Evolutionary conservation across 2,888 invertebrate species (phyloP).

Genomic region (Trichopria drosophilae): DNA sequence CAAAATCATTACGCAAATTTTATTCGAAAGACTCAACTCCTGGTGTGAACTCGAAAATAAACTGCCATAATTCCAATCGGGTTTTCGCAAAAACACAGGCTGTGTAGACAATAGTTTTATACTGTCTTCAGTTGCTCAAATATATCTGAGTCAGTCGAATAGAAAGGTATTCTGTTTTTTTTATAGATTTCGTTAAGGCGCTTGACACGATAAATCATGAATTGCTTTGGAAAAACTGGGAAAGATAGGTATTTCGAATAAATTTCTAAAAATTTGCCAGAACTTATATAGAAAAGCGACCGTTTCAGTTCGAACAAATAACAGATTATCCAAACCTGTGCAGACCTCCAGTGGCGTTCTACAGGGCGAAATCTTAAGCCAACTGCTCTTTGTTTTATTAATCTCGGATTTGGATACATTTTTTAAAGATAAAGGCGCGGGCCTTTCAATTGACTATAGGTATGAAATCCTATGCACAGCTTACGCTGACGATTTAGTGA

Average conservation of each 20-base stretch:
- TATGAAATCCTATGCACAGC: background rate
- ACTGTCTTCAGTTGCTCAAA: too few relatives aligned
- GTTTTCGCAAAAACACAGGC: too few relatives aligned
- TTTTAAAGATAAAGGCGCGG: background rate
- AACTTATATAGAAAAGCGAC: background rate
- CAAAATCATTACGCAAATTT: background rate
- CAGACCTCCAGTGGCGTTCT: background rate
- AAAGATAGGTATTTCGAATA: background rate
- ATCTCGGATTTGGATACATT: background rate
- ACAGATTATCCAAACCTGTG: background rate
- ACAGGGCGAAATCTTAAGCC: background rate
- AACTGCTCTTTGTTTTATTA: background rate
- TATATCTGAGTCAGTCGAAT: background rate
- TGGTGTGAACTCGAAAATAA: too few relatives aligned
- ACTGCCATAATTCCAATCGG: too few relatives aligned
- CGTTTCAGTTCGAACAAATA: background rate
- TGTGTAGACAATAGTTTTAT: too few relatives aligned
- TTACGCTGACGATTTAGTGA: background rate
- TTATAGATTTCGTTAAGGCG: background rate
- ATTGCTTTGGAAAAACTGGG: background rate
- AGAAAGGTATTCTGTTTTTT: background rate
- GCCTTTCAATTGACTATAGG: background rate
- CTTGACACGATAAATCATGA: background rate
- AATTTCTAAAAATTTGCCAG: background rate
- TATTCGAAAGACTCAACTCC: background rate